phyloP scores from a whole-genome alignment of 1,140 invertebrate genomes.

The Potamilus streckersoni region DNA sequence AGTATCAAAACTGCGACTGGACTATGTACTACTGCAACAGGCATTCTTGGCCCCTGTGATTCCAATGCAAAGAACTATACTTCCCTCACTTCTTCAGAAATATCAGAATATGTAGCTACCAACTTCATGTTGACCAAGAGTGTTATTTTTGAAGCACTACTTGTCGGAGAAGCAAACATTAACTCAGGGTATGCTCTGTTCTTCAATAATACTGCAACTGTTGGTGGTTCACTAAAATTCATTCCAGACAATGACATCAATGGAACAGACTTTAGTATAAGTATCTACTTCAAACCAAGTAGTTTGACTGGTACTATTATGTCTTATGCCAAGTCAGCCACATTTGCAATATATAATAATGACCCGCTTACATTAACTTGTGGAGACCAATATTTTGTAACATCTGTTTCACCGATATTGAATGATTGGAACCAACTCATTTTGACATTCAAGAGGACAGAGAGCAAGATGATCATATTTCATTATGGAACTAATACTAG shows the following conservation, averaged over 20 bases:
- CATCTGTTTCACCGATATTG: slow-evolving; percentile 10
- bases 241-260: slow-evolving; percentile 1
- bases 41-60: slow-evolving; percentile 36
- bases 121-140: slow-evolving; percentile 23
- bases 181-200: slow-evolving; percentile 36
- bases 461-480: slow-evolving; percentile 25
- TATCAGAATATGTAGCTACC: slow-evolving; percentile 22
- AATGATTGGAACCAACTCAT: slow-evolving; percentile 46
- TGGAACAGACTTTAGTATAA: slow-evolving; percentile 34
- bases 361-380: slow-evolving; percentile 32
- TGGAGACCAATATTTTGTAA: slow-evolving; percentile 18
- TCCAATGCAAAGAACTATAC: slow-evolving; percentile 19
- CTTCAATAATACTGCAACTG: slow-evolving; percentile 41
- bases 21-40: slow-evolving; percentile 23
- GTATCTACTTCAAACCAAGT: slow-evolving; percentile 34
- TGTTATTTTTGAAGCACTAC: slow-evolving; percentile 18
- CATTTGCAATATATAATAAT: slow-evolving; percentile 29
- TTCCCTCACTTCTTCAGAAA: slow-evolving; percentile 19
- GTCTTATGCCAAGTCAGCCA: slow-evolving; percentile 36
- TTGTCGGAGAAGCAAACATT: slow-evolving; percentile 13
- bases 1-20: slow-evolving; percentile 12
- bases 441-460: slow-evolving; percentile 25
- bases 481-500: slow-evolving; percentile 31
- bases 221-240: slow-evolving; percentile 26
- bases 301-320: slow-evolving; percentile 34